Percentiles rank a stretch among this genome's conserved stretches.
Evolutionary conservation across 2,113 vertebrate species (phyloP).

Genomic region (Pelecanus crispus): DNA sequence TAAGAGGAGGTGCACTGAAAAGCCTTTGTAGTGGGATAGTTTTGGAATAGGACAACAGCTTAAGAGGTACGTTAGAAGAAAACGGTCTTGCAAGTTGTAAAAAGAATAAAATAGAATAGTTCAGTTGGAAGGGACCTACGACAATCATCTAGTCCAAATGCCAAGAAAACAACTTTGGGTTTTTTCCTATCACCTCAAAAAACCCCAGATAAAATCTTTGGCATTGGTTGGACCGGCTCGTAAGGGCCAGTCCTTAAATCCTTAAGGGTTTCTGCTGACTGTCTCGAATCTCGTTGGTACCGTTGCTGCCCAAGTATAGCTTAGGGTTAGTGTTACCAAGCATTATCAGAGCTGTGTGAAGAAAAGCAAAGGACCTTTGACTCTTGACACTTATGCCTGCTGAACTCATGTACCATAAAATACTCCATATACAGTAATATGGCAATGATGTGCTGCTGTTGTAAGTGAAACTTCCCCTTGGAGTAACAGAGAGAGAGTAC

Average conservation of each 20-base stretch:
- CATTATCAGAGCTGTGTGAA: background rate
- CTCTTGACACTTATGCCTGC: background rate
- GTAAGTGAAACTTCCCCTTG: background rate
- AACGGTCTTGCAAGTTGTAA: background rate
- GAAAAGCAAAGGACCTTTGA: background rate
- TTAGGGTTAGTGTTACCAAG: background rate
- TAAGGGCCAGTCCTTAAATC: too few relatives aligned
- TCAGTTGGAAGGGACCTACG: background rate
- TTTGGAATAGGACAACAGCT: background rate
- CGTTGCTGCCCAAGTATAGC: background rate
- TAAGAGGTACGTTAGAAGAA: background rate
- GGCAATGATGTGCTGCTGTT: background rate
- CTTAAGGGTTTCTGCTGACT: background rate
- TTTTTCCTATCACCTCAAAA: accelerated
- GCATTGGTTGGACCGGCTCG: background rate
- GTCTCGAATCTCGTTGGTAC: background rate
- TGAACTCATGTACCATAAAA: background rate
- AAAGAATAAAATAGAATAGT: background rate
- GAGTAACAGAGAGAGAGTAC: background rate
- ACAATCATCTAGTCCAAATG: accelerated
- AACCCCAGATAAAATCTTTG: background rate
- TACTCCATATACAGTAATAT: accelerated
- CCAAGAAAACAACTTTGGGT: background rate
- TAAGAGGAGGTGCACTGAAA: background rate
- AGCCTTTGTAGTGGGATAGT: background rate